Percentiles rank a stretch among this genome's conserved stretches.
These are phyloP conservation scores for Drosophila punjabiensis DNA, from an alignment of 1,140 invertebrate genomes.

Conservation along the genomic window DNA sequence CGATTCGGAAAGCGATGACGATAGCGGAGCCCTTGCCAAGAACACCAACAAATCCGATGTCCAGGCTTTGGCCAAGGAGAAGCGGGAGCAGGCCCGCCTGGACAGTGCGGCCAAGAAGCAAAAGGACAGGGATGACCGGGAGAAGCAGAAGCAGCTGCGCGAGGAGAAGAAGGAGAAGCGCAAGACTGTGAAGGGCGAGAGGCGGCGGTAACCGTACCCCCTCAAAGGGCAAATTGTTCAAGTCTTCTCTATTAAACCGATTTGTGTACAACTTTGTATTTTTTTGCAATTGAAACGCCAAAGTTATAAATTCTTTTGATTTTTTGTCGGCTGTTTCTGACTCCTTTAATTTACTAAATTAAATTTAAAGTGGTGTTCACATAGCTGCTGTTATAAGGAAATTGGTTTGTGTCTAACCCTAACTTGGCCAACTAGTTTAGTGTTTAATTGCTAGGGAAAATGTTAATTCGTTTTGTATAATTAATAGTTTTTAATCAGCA, in stretches of 20 bases:
- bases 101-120: conserved; percentile 94
- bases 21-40: conserved; percentile 86
- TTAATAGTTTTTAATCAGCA: conserved; percentile 50
- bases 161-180: conserved; percentile 96
- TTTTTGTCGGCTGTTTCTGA: conserved; percentile 27
- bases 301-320: conserved; percentile 36
- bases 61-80: conserved; percentile 90
- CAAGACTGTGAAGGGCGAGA: conserved; percentile 94
- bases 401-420: conserved; percentile 49
- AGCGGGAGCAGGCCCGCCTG: conserved; percentile 90
- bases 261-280: conserved; percentile 23
- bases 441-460: conserved; percentile 38
- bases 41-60: conserved; percentile 93
- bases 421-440: conserved; percentile 56
- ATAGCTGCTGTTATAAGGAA: conserved; percentile 32
- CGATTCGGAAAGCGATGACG: conserved; percentile 84
- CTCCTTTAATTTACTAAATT: conserved; percentile 70
- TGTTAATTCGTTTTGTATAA: conserved; percentile 30
- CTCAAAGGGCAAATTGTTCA: conserved; percentile 6
- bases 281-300: conserved; percentile 42
- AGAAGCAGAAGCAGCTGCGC: conserved; percentile 92
- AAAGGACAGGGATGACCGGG: conserved; percentile 94
- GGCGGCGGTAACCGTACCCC: conserved; percentile 90
- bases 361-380: conserved; percentile 59
- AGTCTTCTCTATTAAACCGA: conserved; percentile 13